Base-by-base conservation (phyloP, 2,797 vertebrate genomes). In the Smutsia gigantea region DNA sequence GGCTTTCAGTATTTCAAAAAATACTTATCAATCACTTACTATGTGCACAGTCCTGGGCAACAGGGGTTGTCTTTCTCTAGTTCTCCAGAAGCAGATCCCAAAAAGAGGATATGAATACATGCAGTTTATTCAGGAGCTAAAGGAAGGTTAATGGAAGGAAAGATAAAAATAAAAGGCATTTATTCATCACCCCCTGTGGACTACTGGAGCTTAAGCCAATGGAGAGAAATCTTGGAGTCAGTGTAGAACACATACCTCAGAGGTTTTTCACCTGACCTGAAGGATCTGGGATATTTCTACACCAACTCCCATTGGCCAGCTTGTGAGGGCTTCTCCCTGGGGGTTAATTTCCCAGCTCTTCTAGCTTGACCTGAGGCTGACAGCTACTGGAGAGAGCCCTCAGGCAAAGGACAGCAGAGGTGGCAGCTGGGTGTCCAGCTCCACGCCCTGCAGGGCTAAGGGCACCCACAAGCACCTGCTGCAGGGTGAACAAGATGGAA, bases 151-250 rank as follows among this genome's bases (percentile, higher is more conserved):
- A 83, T 59, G 29, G 29, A 57, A 39, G 51, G 7, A 46, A 49
- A 63, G n/a, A 4, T 18, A 27, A 25, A 9, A 63, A 10, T 13
- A 14, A 57, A 49, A 27, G 13, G 11, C 0, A 1, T 42, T 21
- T 51, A 39, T 15, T 27, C 34, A 31, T 66, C 0, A 0, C 11
- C 10, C 64, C 9, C 51, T 21, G n/a, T 13, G 66, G 34, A 11
- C 4, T 5, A 4, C 42, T 34, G 13, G 55, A 83, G 18, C 78
- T 61, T 9, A 39, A 23, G 11, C 10, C 53, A 12, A 18, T 4
- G 1, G 0, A 5, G 61, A 57, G 61, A 37, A 37, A 10, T 21
- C 72, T n/a, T 4, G 0, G 4, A 21, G 31, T 9, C 34, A 23
- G 46, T 11, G 11, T 25, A n/a, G 63, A 27, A 9, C 42, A n/a